These are phyloP conservation scores for Torymus texanus DNA, from an alignment of 2,888 invertebrate genomes.

Conservation along the genomic window DNA sequence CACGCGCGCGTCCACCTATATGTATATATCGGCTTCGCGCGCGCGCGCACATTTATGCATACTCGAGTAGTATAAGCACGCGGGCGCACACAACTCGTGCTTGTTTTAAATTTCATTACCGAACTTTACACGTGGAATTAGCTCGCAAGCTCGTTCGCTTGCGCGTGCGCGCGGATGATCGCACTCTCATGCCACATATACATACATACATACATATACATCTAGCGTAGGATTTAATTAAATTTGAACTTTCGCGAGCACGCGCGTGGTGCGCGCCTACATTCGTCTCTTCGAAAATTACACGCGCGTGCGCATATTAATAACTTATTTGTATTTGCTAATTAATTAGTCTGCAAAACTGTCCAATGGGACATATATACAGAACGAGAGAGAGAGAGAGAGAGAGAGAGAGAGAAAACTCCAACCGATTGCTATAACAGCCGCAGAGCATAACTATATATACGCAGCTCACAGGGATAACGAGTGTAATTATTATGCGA, in stretches of 20 bases:
- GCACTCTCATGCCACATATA: too few species aligned
- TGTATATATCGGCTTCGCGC: not conserved
- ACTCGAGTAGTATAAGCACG: not conserved
- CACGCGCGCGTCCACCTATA: too few species aligned
- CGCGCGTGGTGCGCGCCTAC: not conserved
- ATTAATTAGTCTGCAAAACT: not conserved
- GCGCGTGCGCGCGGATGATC: too few species aligned
- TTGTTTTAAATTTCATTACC: slow-evolving; percentile 27
- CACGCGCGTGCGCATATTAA: slow-evolving; percentile 5
- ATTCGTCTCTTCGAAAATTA: not conserved
- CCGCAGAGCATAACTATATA: too few species aligned
- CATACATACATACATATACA: too few species aligned
- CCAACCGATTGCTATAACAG: too few species aligned
- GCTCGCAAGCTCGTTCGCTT: not conserved
- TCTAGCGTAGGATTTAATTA: slow-evolving; percentile 10
- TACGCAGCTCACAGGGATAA: not conserved
- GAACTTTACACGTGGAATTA: slow-evolving; percentile 22
- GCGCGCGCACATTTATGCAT: not conserved
- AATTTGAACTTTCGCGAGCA: slow-evolving; percentile 17
- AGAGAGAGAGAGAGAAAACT: too few species aligned
- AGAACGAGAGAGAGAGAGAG: too few species aligned
- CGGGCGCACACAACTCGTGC: not conserved
- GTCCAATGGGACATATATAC: not conserved
- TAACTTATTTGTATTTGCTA: not conserved
- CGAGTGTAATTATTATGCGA: slow-evolving; percentile 22